Evolutionary conservation across 2,113 vertebrate species (phyloP), one percentile per base, ranked within the genome.

Genomic region (Lycaon pictus): DNA sequence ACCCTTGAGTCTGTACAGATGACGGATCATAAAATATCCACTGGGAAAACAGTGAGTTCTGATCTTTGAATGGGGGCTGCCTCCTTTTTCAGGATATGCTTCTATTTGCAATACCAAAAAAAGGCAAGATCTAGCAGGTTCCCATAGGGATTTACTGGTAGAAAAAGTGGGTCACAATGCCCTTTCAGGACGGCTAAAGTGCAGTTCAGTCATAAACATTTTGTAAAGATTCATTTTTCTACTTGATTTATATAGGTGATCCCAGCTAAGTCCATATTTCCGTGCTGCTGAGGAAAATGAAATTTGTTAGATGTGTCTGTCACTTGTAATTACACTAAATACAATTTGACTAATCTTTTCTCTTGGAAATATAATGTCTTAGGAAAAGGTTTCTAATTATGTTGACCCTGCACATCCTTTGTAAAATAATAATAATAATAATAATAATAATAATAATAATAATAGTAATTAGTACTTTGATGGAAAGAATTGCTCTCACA

Each of bases 271-370:
- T 94, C 32, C 65, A 43, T 89, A 93, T 93, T 91, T 97, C 77
- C 82, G 19, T 76, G 67, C 88, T 88, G 43, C 88, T 81, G 4
- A 76, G 55, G 65, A 90, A 88, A 84, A 94, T 79, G 48, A 91
- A 95, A 91, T 95, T 67, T 93, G 48, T 85, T 96, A 88, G 58
- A 88, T 86, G 48, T 32, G 93, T 95, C 96, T 95, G 67, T 95
- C 87, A 93, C 82, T 95, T 95, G n/a, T 35, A 97, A 88, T 95
- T 93, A 93, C 35, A 55, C 76, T 85, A 88, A 35, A 92, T 32
- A 72, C 25, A 95, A 95, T 97, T 93, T n/a, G 2, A 88, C 58
- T 81, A 56, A 72, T 97, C 20, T 83, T 94, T 91, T 86, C 43
- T 93, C n/a, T 96, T 79, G 7, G 62, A 96, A 94, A 88, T 63